phyloP scores from a whole-genome alignment of 2,797 vertebrate genomes.

The Sciurus carolinensis region DNA sequence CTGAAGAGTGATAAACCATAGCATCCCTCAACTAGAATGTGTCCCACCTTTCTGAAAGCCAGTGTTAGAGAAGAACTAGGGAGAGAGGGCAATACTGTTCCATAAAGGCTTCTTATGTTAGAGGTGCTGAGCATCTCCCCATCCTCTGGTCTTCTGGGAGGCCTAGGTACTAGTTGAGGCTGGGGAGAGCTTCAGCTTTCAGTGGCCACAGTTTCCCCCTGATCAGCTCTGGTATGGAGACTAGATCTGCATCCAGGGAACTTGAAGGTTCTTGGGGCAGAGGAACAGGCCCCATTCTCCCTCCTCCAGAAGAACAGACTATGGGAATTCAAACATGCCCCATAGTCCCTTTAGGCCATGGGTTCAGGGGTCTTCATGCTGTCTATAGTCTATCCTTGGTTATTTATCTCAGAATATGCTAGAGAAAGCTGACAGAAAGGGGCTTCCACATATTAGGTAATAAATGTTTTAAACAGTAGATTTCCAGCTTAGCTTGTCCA shows the following conservation, averaged over 20 bases:
- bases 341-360: neutral
- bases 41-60: neutral
- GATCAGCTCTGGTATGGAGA: neutral
- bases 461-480: neutral
- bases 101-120: neutral
- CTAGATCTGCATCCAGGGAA: neutral
- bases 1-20: neutral
- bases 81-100: neutral
- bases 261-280: neutral
- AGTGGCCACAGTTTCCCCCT: neutral
- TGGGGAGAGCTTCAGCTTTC: neutral
- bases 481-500: neutral
- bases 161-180: neutral
- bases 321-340: neutral
- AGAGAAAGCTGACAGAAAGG: neutral
- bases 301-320: neutral
- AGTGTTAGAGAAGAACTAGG: neutral
- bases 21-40: neutral
- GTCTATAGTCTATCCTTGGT: neutral
- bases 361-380: neutral
- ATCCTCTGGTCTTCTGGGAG: neutral
- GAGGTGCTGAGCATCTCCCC: neutral
- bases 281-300: neutral
- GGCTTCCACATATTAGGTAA: neutral
- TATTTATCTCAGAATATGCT: neutral